Base-by-base conservation (phyloP, 2,888 invertebrate species). In the Hydrotaea cyrtoneurina region DNA sequence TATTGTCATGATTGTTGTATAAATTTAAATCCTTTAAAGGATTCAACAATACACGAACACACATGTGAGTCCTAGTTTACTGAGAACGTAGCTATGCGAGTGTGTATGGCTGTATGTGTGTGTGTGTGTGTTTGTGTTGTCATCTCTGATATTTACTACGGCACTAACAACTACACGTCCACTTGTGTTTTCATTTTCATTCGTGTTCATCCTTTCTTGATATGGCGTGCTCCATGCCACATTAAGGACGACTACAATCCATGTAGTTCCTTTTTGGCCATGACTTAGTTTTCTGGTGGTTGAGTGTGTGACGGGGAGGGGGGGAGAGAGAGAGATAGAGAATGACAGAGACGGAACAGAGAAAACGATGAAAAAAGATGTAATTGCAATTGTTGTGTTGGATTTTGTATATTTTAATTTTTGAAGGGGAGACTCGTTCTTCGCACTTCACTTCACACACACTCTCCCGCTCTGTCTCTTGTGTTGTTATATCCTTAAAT, bases 1-100 rank as follows among this genome's bases (percentile, higher is more conserved):
- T 69, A 69, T 76, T 82, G 71, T 80, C 72, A 57, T 78, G 64
- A 62, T 77, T 73, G 50, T 46, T 53, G 69, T 74, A 53, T 69
- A 69, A 69, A 69, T 69, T 43, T 69, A 23, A 46, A 69, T 46
- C 43, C 46, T 46, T 69, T 23, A 17, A n/a, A 8, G 62, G n/a
- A 62, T 15, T n/a, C 31, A 8, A 62, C 50, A 59, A 59, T 8
- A 31, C 62, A 62, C 62, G 31, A n/a, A 11, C 10, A 26, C 62
- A 62, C 31, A 50, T n/a, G 50, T 50, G n/a, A 50, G n/a, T 50
- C n/a, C 15, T 43, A n/a, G n/a, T 50, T 50, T 50, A 62, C 10
- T 4, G 31, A 62, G n/a, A 62, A n/a, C 19, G 17, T n/a, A n/a
- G n/a, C n/a, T n/a, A n/a, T n/a, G 4, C 0, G 57, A 11, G 13